These are phyloP conservation scores for Acanthosepion pharaonis DNA, from an alignment of 2,888 invertebrate species.

Conservation along the genomic window DNA sequence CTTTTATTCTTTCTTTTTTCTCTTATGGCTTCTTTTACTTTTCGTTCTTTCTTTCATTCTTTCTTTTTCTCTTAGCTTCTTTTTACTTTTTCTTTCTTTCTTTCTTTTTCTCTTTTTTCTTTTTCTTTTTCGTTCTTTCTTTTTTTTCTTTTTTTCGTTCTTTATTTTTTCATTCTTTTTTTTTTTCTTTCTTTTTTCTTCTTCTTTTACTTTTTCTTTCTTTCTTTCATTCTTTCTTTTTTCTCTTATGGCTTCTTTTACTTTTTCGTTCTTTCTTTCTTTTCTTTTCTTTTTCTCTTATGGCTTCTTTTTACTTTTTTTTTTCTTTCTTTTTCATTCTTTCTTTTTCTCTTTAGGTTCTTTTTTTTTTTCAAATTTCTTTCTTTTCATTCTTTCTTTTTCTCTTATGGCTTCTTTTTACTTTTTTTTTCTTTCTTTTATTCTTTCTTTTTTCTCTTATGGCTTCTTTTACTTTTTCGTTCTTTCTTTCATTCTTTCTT, in stretches of 20 bases:
- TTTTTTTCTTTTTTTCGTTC: neutral
- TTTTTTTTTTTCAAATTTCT: neutral
- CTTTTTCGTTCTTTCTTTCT: neutral
- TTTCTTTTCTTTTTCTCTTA: neutral
- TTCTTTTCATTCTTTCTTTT: neutral
- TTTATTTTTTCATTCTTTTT: neutral
- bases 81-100: too few relatives aligned
- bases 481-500: neutral
- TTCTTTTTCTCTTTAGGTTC: too few relatives aligned
- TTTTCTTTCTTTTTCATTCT: too few relatives aligned
- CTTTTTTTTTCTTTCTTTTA: neutral
- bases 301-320: accelerated
- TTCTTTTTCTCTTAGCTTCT: neutral
- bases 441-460: neutral
- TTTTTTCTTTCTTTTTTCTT: too few relatives aligned
- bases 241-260: neutral
- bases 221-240: neutral
- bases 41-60: neutral
- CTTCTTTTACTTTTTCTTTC: neutral
- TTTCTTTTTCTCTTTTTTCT: too few relatives aligned
- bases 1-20: neutral
- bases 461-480: neutral
- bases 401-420: neutral
- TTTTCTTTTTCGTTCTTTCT: neutral
- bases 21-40: too few relatives aligned